A percentile compares a stretch with the other conserved stretches of the same genome.
phyloP scores from a whole-genome alignment of 2,113 vertebrate species.

The Gasterosteus aculeatus region DNA sequence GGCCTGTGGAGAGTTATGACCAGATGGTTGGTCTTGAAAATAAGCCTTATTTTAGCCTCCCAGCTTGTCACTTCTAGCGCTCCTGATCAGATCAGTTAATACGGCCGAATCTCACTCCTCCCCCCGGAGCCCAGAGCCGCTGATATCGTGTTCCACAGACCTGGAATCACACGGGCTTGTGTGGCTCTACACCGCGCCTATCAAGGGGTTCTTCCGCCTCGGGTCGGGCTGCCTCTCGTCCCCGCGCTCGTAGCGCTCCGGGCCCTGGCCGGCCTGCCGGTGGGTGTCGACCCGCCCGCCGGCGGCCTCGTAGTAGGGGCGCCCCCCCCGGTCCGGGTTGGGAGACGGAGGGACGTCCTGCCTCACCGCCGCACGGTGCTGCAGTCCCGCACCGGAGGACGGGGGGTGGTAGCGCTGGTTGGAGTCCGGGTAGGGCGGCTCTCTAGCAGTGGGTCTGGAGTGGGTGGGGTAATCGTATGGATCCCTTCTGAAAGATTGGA shows the following conservation, averaged over 20 bases:
- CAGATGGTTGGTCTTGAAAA: constrained; percentile 21
- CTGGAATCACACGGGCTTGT: constrained; percentile 6
- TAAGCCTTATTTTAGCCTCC: constrained; percentile 16
- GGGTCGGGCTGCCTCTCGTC: constrained; percentile 83
- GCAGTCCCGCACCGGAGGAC: constrained; percentile 32
- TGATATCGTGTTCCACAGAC: neutral
- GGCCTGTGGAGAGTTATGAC: constrained; percentile 13
- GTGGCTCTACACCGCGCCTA: constrained; percentile 85
- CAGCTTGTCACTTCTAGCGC: constrained; percentile 19
- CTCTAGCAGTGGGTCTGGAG: constrained; percentile 53
- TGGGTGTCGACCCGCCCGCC: constrained; percentile 61
- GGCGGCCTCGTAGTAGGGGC: constrained; percentile 70
- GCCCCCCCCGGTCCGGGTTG: constrained; percentile 62
- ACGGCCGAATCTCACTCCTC: constrained; percentile 9
- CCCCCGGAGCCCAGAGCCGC: neutral
- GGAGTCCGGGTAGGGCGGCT: constrained; percentile 41
- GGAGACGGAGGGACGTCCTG: constrained; percentile 88
- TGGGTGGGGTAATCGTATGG: constrained; percentile 68
- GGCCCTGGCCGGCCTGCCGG: constrained; percentile 76
- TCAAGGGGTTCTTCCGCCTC: constrained; percentile 89
- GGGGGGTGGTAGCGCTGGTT: constrained; percentile 78
- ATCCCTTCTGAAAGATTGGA: constrained; percentile 69
- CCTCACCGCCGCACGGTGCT: constrained; percentile 81
- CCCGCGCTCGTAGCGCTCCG: constrained; percentile 36
- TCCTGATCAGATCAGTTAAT: constrained; percentile 28